Evolutionary conservation across 2,113 vertebrate genomes (phyloP).

Genomic region (Murina feae): DNA sequence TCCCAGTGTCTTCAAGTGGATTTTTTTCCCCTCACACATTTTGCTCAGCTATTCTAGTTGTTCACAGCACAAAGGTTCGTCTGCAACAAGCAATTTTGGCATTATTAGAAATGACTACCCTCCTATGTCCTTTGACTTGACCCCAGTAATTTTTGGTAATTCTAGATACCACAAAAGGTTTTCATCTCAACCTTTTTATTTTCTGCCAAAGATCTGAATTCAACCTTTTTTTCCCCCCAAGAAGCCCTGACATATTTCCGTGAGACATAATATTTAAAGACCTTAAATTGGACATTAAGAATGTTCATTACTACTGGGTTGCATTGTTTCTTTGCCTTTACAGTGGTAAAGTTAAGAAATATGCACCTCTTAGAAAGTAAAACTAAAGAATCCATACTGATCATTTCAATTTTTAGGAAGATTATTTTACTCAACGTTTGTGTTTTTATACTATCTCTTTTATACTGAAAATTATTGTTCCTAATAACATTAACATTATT

Average conservation of each 20-base stretch:
- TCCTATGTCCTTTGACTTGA: not conserved
- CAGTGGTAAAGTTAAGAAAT: not conserved
- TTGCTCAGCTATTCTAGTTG: not conserved
- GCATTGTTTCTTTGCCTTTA: not conserved
- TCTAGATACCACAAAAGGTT: not conserved
- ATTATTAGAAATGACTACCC: not conserved
- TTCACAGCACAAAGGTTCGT: not conserved
- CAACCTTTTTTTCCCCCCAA: not conserved
- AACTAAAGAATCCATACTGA: not conserved
- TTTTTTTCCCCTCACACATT: not conserved
- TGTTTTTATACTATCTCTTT: not conserved
- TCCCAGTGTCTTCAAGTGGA: not conserved
- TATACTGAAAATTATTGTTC: not conserved
- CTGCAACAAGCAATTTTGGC: not conserved
- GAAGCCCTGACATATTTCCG: not conserved
- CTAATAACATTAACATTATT: not conserved
- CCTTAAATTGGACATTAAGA: not conserved
- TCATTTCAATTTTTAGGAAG: conserved; percentile 11
- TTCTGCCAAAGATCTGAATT: not conserved
- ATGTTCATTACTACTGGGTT: not conserved
- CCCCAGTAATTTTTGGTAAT: not conserved
- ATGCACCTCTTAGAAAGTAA: not conserved
- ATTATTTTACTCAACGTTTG: conserved; percentile 18
- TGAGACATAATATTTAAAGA: not conserved
- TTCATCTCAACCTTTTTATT: not conserved